A percentile compares a stretch with the other conserved stretches of the same genome.
phyloP scores from a whole-genome alignment of 2,113 vertebrate species.

The Pampusana beccarii region DNA sequence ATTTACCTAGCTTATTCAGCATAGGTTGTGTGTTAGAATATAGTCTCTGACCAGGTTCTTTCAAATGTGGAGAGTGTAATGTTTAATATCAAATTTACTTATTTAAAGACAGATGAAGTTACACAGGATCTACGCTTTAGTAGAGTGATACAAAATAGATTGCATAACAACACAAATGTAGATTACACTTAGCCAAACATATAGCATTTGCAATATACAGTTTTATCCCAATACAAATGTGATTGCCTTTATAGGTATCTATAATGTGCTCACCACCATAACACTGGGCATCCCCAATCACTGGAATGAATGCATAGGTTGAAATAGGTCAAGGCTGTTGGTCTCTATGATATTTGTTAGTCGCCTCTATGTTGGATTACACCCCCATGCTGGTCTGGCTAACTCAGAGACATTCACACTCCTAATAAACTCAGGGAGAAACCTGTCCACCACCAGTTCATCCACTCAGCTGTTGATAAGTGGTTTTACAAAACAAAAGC shows the following conservation, averaged over 20 bases:
- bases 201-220: background rate
- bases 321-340: background rate
- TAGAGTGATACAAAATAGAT: background rate
- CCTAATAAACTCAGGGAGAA: background rate
- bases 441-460: background rate
- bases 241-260: background rate
- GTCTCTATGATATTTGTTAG: background rate
- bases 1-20: background rate
- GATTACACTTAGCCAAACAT: background rate
- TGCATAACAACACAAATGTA: background rate
- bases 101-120: background rate
- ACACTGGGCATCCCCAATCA: accelerated
- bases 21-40: background rate
- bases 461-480: background rate
- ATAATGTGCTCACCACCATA: background rate
- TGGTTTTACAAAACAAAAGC: background rate
- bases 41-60: background rate
- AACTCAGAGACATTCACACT: background rate
- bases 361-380: background rate
- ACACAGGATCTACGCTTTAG: background rate
- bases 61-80: background rate
- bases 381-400: background rate
- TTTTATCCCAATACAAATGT: background rate
- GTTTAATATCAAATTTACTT: background rate
- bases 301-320: background rate